Conservation (phyloP, 1,140 invertebrate genomes). For the Linepithema humile region DNA sequence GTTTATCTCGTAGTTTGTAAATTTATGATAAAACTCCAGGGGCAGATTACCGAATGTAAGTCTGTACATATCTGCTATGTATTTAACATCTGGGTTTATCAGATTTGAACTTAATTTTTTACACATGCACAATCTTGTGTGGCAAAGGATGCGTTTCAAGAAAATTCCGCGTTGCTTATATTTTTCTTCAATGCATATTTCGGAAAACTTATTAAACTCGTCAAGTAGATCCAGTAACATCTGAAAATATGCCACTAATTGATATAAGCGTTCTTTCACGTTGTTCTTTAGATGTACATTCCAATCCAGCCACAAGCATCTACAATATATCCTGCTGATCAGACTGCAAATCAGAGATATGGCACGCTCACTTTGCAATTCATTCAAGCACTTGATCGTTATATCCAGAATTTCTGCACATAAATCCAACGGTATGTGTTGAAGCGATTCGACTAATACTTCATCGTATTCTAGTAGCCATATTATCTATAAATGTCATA, state of each 20-base stretch:
- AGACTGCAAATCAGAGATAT: constrained; percentile 60
- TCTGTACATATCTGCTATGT: constrained; percentile 76
- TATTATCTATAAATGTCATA: constrained; percentile 78
- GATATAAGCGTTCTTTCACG: too few relatives aligned
- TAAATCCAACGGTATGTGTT: constrained; percentile 78
- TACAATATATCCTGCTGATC: constrained; percentile 65
- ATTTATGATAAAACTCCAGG: neutral
- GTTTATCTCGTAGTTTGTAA: neutral
- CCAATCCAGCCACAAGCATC: constrained; percentile 37
- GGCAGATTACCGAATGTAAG: constrained; percentile 72
- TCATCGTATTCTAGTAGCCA: constrained; percentile 76
- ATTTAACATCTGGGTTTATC: too few relatives aligned
- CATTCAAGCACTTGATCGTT: constrained; percentile 66
- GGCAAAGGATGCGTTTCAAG: constrained; percentile 71
- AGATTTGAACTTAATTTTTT: too few relatives aligned
- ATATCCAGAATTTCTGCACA: constrained; percentile 75
- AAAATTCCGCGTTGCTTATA: constrained; percentile 71
- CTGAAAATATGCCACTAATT: constrained; percentile 66
- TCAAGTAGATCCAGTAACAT: constrained; percentile 70
- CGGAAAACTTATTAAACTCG: constrained; percentile 60
- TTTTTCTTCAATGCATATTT: constrained; percentile 59
- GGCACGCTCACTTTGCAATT: constrained; percentile 71
- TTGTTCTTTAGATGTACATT: too few relatives aligned
- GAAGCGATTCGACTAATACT: constrained; percentile 74
- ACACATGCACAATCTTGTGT: neutral